Percentiles rank a stretch among this genome's conserved stretches.
These are phyloP conservation scores for Indicator indicator DNA, from an alignment of 2,113 vertebrate genomes.

Conservation along the genomic window DNA sequence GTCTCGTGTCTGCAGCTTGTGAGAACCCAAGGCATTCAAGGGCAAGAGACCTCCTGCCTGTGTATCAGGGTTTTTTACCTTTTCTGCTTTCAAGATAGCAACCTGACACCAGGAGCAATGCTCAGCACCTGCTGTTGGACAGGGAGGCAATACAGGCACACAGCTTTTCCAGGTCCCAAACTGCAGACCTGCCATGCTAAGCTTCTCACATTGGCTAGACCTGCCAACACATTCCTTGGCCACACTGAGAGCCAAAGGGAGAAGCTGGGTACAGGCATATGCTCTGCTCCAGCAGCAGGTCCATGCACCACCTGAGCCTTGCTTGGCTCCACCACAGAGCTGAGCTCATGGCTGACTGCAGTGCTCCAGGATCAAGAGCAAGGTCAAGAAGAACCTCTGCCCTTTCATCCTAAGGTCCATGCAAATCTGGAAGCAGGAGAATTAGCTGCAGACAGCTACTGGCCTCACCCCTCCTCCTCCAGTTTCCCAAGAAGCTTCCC, in stretches of 20 bases:
- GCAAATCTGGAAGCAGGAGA: neutral
- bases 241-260: accelerated
- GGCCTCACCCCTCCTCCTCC: neutral
- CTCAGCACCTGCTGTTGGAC: accelerated
- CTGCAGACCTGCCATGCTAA: neutral
- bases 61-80: neutral
- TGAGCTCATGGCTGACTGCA: accelerated
- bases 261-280: accelerated
- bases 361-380: accelerated
- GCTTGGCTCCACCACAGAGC: neutral
- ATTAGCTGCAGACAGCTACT: neutral
- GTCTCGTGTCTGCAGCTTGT: accelerated
- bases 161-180: neutral
- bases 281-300: neutral
- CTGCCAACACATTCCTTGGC: neutral
- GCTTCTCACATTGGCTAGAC: neutral
- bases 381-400: neutral
- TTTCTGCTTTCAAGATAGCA: too few relatives aligned
- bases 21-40: accelerated
- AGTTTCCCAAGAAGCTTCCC: neutral
- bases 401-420: neutral
- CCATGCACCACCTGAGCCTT: accelerated
- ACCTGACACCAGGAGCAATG: neutral
- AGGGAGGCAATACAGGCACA: neutral
- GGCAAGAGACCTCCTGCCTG: neutral